Conservation (phyloP, 2,797 vertebrate species). For the Tragopan temminckii region DNA sequence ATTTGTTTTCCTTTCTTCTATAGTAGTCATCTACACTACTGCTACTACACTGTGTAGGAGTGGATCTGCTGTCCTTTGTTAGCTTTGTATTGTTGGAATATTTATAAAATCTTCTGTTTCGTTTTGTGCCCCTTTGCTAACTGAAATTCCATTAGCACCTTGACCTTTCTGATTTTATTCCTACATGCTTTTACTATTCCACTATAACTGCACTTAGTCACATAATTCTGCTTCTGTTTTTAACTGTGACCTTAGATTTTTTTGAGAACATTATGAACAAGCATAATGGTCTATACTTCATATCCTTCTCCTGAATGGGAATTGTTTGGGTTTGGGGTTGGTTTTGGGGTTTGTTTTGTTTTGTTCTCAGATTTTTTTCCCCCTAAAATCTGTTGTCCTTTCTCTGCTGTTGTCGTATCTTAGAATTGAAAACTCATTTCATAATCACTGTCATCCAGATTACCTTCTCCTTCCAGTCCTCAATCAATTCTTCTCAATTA, state of each 20-base stretch:
- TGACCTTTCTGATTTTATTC: neutral
- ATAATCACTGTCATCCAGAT: neutral
- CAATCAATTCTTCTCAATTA: neutral
- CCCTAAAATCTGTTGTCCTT: neutral
- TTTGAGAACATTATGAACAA: neutral
- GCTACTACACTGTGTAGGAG: neutral
- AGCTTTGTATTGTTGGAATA: neutral
- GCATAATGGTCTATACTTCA: neutral
- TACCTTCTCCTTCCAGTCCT: neutral
- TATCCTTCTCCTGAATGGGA: neutral
- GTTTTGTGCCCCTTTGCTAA: neutral
- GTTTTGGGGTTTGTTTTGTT: neutral
- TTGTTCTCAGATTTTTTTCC: neutral
- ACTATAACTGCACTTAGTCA: neutral
- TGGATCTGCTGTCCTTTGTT: neutral
- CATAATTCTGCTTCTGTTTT: neutral
- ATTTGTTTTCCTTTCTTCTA: neutral
- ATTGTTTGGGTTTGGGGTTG: neutral
- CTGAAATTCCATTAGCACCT: neutral
- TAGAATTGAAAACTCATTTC: constrained; percentile 19
- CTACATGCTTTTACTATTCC: neutral
- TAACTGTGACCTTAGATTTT: neutral
- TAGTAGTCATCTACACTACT: neutral
- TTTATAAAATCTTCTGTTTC: neutral
- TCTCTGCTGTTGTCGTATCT: neutral